Base-by-base conservation (phyloP, 2,888 invertebrate species). In the Lampropteryx suffumata region DNA sequence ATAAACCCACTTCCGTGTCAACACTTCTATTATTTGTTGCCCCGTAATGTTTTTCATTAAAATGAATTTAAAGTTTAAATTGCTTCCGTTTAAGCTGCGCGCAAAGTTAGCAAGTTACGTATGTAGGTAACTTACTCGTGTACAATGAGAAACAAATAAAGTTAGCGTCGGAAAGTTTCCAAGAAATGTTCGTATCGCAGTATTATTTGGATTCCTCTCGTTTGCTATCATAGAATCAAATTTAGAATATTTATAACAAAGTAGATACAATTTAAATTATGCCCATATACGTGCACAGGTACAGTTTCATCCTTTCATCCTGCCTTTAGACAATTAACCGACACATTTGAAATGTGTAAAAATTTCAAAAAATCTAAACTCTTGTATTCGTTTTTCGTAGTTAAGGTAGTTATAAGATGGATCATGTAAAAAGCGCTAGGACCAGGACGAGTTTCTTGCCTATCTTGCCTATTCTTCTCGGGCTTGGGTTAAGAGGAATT, bases 21-120 rank as follows among this genome's bases (percentile, higher is more conserved):
- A 28, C 34, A 12, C 44, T 36, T 39, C 28, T 57, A 43, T 43
- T 32, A 47, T 54, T 45, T 53, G 52, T 55, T 57, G 57, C 59
- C 43, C 42, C 51, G 41, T 36, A 55, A 52, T 49, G 54, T 62
- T 55, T 61, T 58, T 54, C 55, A 65, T 65, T 62, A 65, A 69
- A 66, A 65, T 65, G 60, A 66, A 67, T 63, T 65, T 59, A 64
- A 69, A 71, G 60, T 72, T 73, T 64, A 71, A 67, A 71, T 71
- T 70, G 69, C 56, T 60, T 62, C 53, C 58, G 65, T 67, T 72
- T 64, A 69, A 70, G 67, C 71, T 71, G 29, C 54, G 48, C 40
- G 51, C 55, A 40, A 64, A 71, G 70, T 71, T 68, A 43, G 39
- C 53, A 56, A 63, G 61, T 59, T 67, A 64, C 64, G 64, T 65